Evolutionary conservation across 2,888 invertebrate genomes (phyloP).

Genomic region (Physocephala rufipes): DNA sequence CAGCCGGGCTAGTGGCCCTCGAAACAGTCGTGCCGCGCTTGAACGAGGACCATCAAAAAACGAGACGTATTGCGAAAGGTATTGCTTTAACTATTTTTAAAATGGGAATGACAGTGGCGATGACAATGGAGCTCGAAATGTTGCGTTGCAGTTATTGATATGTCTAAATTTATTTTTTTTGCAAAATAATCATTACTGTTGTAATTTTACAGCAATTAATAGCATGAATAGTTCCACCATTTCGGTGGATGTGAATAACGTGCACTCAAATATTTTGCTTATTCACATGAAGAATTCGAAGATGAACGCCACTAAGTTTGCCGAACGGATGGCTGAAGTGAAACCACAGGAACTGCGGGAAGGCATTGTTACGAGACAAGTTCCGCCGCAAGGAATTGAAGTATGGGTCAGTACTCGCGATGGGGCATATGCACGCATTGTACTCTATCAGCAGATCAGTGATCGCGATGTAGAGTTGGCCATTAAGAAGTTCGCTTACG

Average conservation of each 20-base stretch:
- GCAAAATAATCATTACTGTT: too few relatives aligned
- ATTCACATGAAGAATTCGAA: conserved; percentile 70
- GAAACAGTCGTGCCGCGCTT: conserved; percentile 79
- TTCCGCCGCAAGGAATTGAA: conserved; percentile 63
- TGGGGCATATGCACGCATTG: conserved; percentile 72
- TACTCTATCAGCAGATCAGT: conserved; percentile 76
- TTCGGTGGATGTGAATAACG: conserved; percentile 70
- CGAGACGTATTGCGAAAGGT: conserved; percentile 76
- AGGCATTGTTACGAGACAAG: conserved; percentile 60
- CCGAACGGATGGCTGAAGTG: conserved; percentile 67
- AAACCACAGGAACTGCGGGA: conserved; percentile 67
- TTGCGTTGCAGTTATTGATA: too few relatives aligned
- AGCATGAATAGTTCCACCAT: conserved; percentile 71
- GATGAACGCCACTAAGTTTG: conserved; percentile 69
- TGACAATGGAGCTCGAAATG: too few relatives aligned
- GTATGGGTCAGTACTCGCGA: conserved; percentile 73
- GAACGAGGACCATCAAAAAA: conserved; percentile 78
- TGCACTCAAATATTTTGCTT: conserved; percentile 81
- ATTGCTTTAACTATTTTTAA: too few relatives aligned
- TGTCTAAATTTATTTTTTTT: too few relatives aligned
- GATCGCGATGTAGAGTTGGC: conserved; percentile 74
- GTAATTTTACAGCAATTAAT: conserved; percentile 64
- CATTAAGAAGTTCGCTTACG: conserved; percentile 76
- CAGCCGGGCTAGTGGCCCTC: conserved; percentile 87
- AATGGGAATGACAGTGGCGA: too few relatives aligned